Percentiles rank a stretch among this genome's conserved stretches.
These are phyloP conservation scores for Progne subis DNA, from an alignment of 2,113 vertebrate species.

Conservation along the genomic window DNA sequence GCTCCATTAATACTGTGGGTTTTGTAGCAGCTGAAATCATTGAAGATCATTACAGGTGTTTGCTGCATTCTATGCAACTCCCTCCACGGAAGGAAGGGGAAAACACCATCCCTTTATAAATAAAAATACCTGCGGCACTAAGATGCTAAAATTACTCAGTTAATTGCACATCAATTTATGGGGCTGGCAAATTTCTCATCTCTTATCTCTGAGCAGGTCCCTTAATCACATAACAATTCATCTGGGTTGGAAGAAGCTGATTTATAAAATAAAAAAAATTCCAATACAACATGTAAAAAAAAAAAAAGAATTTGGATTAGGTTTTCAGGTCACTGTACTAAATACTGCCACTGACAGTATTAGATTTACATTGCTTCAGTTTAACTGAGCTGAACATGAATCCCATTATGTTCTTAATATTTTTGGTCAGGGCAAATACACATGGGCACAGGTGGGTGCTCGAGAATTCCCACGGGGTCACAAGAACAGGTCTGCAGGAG, in stretches of 20 bases:
- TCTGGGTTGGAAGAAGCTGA: neutral
- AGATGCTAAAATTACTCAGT: neutral
- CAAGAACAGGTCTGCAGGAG: neutral
- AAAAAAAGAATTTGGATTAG: neutral
- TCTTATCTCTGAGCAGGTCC: neutral
- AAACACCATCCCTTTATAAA: neutral
- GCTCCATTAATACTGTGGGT: neutral
- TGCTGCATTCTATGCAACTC: neutral
- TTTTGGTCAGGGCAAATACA: neutral
- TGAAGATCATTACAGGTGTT: neutral
- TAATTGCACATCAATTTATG: neutral
- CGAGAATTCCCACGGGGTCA: accelerated
- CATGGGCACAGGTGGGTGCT: neutral
- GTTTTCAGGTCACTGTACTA: neutral
- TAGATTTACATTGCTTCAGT: neutral
- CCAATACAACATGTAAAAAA: neutral
- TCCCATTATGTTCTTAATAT: neutral
- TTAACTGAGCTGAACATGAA: neutral
- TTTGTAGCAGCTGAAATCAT: neutral
- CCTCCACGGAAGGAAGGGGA: neutral
- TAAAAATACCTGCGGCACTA: neutral
- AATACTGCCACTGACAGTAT: neutral
- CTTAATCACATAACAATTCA: neutral
- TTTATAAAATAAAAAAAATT: neutral
- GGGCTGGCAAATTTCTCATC: neutral